A percentile compares a stretch with the other conserved stretches of the same genome.
These are phyloP conservation scores for Mystacides longicornis DNA, from an alignment of 2,888 invertebrate species.

Conservation along the genomic window DNA sequence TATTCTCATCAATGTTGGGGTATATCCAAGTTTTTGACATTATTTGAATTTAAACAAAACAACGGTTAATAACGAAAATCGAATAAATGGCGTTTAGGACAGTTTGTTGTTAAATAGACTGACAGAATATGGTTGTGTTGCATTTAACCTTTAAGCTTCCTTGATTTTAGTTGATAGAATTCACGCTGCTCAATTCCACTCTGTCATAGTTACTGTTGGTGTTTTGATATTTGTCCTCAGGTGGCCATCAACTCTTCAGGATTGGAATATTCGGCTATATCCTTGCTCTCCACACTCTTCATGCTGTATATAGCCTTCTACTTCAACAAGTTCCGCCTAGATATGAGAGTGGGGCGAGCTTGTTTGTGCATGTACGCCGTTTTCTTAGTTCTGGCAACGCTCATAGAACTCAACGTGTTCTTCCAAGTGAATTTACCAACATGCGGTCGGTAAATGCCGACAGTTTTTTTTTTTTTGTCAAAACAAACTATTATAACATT, in stretches of 20 bases:
- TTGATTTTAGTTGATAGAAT: not conserved
- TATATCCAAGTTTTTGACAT: no score
- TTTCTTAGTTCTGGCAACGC: conserved; percentile 78
- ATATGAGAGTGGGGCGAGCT: conserved; percentile 75
- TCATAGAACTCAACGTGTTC: conserved; percentile 90
- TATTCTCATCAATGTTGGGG: no score
- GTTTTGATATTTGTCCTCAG: conserved; percentile 39
- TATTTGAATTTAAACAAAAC: no score
- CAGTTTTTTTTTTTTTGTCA: no score
- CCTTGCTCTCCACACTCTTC: conserved; percentile 76
- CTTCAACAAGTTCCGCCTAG: conserved; percentile 80
- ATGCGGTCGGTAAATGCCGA: conserved; percentile 52
- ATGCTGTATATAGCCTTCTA: conserved; percentile 78
- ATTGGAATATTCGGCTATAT: conserved; percentile 84
- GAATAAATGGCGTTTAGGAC: no score
- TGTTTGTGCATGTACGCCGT: conserved; percentile 82
- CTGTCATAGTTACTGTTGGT: not conserved
- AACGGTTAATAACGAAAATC: no score
- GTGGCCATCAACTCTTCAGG: conserved; percentile 87
- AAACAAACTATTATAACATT: no score
- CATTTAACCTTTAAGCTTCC: not conserved
- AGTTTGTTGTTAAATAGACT: no score
- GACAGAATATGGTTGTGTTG: not conserved
- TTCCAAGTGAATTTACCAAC: conserved; percentile 85
- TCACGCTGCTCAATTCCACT: no score